Evolutionary conservation across 35 echinoderm and acorn worm species (phyloP), one percentile per base, ranked within the genome.

Genomic region (Ophioderma brevispina): DNA sequence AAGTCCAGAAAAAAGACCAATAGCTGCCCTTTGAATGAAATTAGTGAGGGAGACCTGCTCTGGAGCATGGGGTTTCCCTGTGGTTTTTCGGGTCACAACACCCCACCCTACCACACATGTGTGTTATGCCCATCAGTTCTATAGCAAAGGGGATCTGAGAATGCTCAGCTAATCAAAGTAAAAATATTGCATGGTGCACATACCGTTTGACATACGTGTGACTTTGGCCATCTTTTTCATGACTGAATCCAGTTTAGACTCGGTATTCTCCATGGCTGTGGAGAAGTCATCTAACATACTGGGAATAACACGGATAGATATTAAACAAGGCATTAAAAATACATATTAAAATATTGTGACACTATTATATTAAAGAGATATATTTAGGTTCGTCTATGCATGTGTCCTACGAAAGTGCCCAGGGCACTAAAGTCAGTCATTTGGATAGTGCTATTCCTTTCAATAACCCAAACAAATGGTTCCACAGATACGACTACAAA

Each of bases 161-260:
- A 6, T 13, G 70, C 6, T 5, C 5, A 70, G 25, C 17, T 36
- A 31, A 36, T 35, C 19, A 35, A 23, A 6, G 76, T 32, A 87
- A 36, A 76, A 25, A 87, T 28, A 76, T 1, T 5, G n/a, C n/a
- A n/a, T n/a, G n/a, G n/a, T n/a, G n/a, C n/a, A 81, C 92, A 90
- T 42, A 98, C 96, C 96, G 86, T 90, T 98, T 42, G 96, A 98
- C 96, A 98, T 98, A 70, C 89, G 91, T 82, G 96, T 98, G 36
- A 98, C 96, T 85, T 98, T 98, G 1, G 96, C 96, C 96, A 98
- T 92, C 55, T 98, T 98, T 81, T 98, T 98, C 96, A 98, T 98
- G 11, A 98, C 96, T 1, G 87, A 77, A 82, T 98, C 93, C 36
- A 98, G 77, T 64, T 94, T 98, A 15, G 93, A 92, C 77, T 98